Percentiles rank a stretch among this genome's conserved stretches.
These are phyloP conservation scores for Umimayanthus kanabou DNA, from an alignment of 92 coral and sea anemone species.

Conservation along the genomic window DNA sequence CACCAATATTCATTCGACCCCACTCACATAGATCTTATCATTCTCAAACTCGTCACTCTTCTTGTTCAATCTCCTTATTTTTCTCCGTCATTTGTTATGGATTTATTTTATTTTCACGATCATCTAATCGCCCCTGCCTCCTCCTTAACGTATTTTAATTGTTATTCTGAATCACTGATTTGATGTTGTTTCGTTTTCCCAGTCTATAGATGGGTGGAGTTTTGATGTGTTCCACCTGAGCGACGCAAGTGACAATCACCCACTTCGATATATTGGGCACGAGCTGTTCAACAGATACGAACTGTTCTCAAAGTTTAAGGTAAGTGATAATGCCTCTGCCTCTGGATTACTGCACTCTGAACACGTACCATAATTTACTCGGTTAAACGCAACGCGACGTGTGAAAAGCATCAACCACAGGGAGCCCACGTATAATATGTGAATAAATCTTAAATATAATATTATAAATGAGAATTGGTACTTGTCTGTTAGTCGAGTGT, in stretches of 20 bases:
- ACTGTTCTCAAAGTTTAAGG: conserved; percentile 81
- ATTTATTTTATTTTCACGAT: too few relatives aligned
- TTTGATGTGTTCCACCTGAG: conserved; percentile 83
- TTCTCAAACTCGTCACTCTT: not conserved
- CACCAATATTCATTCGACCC: not conserved
- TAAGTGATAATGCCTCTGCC: conserved; percentile 7
- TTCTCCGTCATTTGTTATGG: too few relatives aligned
- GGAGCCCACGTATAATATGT: too few relatives aligned
- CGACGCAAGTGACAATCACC: conserved; percentile 76
- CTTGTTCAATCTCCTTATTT: not conserved
- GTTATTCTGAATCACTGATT: not conserved
- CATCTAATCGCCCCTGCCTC: too few relatives aligned
- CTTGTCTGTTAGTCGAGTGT: too few relatives aligned
- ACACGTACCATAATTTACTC: not conserved
- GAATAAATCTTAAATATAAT: too few relatives aligned
- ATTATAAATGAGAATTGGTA: too few relatives aligned
- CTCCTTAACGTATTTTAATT: not conserved
- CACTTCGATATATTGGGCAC: conserved; percentile 81
- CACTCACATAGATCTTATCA: not conserved
- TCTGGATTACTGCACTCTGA: not conserved
- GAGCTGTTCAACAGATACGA: conserved; percentile 85
- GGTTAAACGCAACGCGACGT: too few relatives aligned
- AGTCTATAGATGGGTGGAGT: conserved; percentile 89
- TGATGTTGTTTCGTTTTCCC: not conserved
- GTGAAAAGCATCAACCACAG: too few relatives aligned